phyloP scores from a whole-genome alignment of 2,888 invertebrate species.

The Onthophagus sagittarius region DNA sequence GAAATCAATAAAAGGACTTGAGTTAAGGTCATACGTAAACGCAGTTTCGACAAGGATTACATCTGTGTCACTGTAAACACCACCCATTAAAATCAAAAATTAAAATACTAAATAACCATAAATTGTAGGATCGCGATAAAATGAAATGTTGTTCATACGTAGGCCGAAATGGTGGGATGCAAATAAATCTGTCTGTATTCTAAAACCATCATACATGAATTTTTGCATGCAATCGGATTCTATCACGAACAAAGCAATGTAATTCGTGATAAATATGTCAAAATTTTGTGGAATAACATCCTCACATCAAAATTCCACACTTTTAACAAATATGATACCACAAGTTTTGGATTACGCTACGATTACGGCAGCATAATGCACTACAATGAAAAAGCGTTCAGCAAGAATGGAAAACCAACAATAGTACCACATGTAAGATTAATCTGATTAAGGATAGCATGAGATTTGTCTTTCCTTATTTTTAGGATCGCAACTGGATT shows the following conservation, averaged over 20 bases:
- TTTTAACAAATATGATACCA: constrained; percentile 63
- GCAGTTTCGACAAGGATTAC: too few relatives aligned
- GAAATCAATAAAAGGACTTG: too few relatives aligned
- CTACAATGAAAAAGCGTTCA: constrained; percentile 74
- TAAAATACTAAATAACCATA: constrained; percentile 73
- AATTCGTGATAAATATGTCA: constrained; percentile 68
- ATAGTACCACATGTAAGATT: constrained; percentile 43
- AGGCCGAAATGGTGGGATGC: constrained; percentile 62
- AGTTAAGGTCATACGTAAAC: too few relatives aligned
- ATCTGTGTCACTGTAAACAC: too few relatives aligned
- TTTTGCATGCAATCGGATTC: constrained; percentile 77
- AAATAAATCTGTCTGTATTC: constrained; percentile 68
- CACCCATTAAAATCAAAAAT: too few relatives aligned
- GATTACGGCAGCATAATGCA: constrained; percentile 84
- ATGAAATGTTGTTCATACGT: constrained; percentile 72
- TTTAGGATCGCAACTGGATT: too few relatives aligned
- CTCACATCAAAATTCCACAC: constrained; percentile 56
- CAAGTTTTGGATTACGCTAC: constrained; percentile 65
- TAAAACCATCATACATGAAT: constrained; percentile 71
- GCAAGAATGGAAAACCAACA: constrained; percentile 66
- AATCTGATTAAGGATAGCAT: too few relatives aligned
- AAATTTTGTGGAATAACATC: constrained; percentile 66
- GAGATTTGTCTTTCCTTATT: too few relatives aligned
- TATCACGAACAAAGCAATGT: constrained; percentile 78
- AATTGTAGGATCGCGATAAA: constrained; percentile 59